These are phyloP conservation scores for Pachypanchax playfairii DNA, from an alignment of 2,113 vertebrate genomes.

Conservation along the genomic window DNA sequence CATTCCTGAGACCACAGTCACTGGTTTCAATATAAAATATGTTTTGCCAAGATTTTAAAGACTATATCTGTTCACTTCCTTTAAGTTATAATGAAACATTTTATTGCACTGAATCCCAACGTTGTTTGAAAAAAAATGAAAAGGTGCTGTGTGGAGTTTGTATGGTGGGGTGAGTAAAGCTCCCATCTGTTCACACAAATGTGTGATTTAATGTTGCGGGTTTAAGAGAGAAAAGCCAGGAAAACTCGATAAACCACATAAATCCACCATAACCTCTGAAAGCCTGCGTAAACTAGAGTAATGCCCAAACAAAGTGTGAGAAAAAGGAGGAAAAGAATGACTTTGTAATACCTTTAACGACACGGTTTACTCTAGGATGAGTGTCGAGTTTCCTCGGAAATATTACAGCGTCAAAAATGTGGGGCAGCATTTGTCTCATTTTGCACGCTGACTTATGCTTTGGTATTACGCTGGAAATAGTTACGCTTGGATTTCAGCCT, in stretches of 20 bases:
- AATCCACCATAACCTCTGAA: constrained; percentile 75
- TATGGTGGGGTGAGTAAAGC: constrained; percentile 43
- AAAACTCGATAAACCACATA: constrained; percentile 77
- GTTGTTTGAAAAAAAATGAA: constrained; percentile 11
- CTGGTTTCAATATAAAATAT: constrained; percentile 17
- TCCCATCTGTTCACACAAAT: constrained; percentile 72
- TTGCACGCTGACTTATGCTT: constrained; percentile 76
- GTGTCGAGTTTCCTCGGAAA: constrained; percentile 79
- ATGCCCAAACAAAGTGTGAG: constrained; percentile 82
- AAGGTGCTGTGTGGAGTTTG: constrained; percentile 41
- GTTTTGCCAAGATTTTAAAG: constrained; percentile 6
- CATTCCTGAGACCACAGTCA: background rate
- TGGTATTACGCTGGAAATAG: constrained; percentile 76
- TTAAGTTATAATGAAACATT: constrained; percentile 3
- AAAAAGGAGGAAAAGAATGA: constrained; percentile 78
- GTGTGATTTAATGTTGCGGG: constrained; percentile 66
- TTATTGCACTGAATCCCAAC: constrained; percentile 19
- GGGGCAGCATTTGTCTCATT: constrained; percentile 78
- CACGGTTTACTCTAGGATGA: constrained; percentile 80
- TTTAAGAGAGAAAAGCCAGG: constrained; percentile 66
- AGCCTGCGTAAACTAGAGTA: constrained; percentile 72
- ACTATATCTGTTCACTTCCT: constrained; percentile 13
- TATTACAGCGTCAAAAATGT: constrained; percentile 71
- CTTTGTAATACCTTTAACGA: constrained; percentile 78
- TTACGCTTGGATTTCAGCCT: constrained; percentile 78